Evolutionary conservation across 2,797 vertebrate species (phyloP), one percentile per base, ranked within the genome.

Genomic region (Petrocephalus sullivani): DNA sequence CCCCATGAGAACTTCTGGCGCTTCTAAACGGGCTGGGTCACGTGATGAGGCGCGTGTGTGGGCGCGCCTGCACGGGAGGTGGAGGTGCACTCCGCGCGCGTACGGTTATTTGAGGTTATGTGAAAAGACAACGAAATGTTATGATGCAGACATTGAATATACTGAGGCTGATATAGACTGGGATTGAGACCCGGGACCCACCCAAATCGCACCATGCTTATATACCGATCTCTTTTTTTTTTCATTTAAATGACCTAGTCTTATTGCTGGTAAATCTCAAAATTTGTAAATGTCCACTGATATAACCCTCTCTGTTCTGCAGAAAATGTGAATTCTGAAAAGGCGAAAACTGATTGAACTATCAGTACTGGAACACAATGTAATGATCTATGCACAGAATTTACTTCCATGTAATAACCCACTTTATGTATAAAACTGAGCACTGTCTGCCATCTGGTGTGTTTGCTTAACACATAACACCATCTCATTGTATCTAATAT

Each of bases 1-100:
- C 57, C 67, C 85, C 37, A 19, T 14, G 14, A 58, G 64, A 90
- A 82, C 86, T 87, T 84, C 28, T 49, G 64, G 57, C 64, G 58
- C 88, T 85, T 81, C 78, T 88, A 53, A 33, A 57, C 19, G 8
- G 54, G 37, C 37, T 21, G 67, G 21, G 64, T 85, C 49, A 71
- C 57, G 75, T 86, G 53, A 58, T 33, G 57, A 37, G 23, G 33
- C 12, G 84, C 49, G 49, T 46, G 41, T 82, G 81, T 83, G 81
- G 81, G 81, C 49, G 46, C 71, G 71, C 71, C 19, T 46, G 19
- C 37, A 46, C 41, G 71, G 37, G 71, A 0, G 7, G 19, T 19
- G 41, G 19, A 8, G 71, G 14, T 78, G 71, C 19, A 78, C 37
- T 78, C 41, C 41, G 46, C 37, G 41, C 37, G 7, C n/a, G 46